Percentiles rank a stretch among this genome's conserved stretches.
phyloP scores from a whole-genome alignment of 2,113 vertebrate species.

The Triplophysa rosa region DNA sequence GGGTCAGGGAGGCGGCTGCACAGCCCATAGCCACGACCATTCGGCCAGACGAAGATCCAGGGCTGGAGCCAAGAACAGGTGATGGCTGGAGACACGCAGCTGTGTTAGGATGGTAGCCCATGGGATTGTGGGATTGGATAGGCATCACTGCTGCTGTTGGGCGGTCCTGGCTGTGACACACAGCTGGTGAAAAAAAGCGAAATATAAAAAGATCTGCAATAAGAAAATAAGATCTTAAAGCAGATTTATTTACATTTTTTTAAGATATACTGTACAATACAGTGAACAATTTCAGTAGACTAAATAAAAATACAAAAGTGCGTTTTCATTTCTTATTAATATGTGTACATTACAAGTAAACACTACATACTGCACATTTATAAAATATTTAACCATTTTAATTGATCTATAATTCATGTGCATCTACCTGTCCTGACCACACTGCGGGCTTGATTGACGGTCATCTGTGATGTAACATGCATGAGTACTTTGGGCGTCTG shows the following conservation, averaged over 20 bases:
- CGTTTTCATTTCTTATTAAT: no score
- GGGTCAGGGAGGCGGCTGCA: slow-evolving; percentile 79
- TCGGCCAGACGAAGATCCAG: slow-evolving; percentile 69
- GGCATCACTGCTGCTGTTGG: slow-evolving; percentile 89
- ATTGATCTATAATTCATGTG: no score
- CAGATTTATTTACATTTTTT: no score
- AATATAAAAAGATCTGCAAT: background rate
- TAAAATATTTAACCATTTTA: no score
- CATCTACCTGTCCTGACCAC: slow-evolving; percentile 87
- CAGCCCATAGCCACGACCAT: slow-evolving; percentile 78
- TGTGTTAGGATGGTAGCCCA: slow-evolving; percentile 75
- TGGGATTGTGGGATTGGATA: slow-evolving; percentile 82
- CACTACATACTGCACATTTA: no score
- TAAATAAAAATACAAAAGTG: no score
- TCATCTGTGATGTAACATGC: slow-evolving; percentile 93
- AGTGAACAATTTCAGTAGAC: no score
- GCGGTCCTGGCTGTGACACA: slow-evolving; percentile 87
- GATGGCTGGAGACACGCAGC: slow-evolving; percentile 75
- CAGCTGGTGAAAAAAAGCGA: slow-evolving; percentile 67
- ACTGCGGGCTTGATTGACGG: slow-evolving; percentile 93
- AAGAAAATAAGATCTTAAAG: background rate
- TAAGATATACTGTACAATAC: no score
- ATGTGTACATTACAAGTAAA: no score
- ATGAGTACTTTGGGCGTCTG: slow-evolving; percentile 89
- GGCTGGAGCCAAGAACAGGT: slow-evolving; percentile 50